Percentiles rank a stretch among this genome's conserved stretches.
These are phyloP conservation scores for Cabera pusaria DNA, from an alignment of 2,888 invertebrate genomes.

Conservation along the genomic window DNA sequence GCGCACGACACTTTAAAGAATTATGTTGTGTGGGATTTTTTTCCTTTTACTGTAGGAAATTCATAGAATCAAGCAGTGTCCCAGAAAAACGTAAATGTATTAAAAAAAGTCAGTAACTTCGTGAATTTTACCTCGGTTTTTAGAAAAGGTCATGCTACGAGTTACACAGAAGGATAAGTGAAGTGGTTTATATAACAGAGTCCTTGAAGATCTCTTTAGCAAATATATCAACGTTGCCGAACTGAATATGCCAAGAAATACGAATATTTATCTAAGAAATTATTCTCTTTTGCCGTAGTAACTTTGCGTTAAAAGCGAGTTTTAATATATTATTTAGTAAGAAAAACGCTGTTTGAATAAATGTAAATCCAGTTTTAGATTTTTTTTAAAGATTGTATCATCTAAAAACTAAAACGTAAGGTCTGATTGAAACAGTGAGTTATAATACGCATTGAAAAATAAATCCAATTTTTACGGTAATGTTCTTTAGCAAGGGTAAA, in stretches of 20 bases:
- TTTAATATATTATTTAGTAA: conserved; percentile 13
- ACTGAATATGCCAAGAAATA: conserved; percentile 1
- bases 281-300: conserved; percentile 5
- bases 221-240: conserved; percentile 5
- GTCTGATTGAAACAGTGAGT: too few relatives aligned
- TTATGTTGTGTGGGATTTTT: too few relatives aligned
- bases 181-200: conserved; percentile 4
- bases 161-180: conserved; percentile 8
- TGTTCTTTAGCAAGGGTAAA: too few relatives aligned
- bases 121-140: conserved; percentile 1
- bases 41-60: too few relatives aligned
- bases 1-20: too few relatives aligned
- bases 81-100: too few relatives aligned
- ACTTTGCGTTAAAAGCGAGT: conserved; percentile 19
- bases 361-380: conserved; percentile 16
- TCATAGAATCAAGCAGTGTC: too few relatives aligned
- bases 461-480: too few relatives aligned
- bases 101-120: not conserved
- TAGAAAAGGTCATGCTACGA: not conserved
- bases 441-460: too few relatives aligned
- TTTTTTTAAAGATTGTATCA: too few relatives aligned
- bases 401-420: too few relatives aligned
- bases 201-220: conserved; percentile 4
- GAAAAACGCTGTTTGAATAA: conserved; percentile 20
- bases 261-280: conserved; percentile 11